Percentiles rank a stretch among this genome's conserved stretches.
Evolutionary conservation across 1,140 invertebrate species (phyloP).

Genomic region (Lucilia cuprina): DNA sequence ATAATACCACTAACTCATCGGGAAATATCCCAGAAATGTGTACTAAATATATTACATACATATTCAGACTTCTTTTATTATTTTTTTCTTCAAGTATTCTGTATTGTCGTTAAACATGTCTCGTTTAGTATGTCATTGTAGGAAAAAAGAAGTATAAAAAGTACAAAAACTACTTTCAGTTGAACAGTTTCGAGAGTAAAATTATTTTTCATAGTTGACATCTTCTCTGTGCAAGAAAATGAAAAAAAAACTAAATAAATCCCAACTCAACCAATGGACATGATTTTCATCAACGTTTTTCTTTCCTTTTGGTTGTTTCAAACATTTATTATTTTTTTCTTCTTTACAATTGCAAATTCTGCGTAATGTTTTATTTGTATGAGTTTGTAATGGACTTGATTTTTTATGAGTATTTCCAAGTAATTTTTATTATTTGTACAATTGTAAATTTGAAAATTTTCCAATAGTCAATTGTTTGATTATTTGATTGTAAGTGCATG

Average conservation of each 20-base stretch:
- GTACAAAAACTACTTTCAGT: slow-evolving; percentile 37
- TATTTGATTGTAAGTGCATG: neutral
- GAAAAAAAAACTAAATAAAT: neutral
- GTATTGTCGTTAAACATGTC: neutral
- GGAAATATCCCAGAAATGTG: neutral
- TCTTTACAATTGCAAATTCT: neutral
- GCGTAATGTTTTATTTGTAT: neutral
- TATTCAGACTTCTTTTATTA: neutral
- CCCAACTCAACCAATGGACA: neutral
- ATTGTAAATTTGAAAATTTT: neutral
- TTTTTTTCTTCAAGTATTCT: neutral
- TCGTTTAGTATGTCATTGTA: slow-evolving; percentile 33
- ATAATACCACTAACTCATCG: too few relatives aligned
- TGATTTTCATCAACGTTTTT: neutral
- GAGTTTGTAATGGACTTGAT: neutral
- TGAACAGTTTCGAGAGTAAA: slow-evolving; percentile 38
- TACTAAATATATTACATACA: neutral
- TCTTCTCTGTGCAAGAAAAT: slow-evolving; percentile 5
- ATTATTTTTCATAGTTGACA: slow-evolving; percentile 23
- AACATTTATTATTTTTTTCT: neutral
- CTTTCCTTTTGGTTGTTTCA: neutral
- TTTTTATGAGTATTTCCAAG: neutral
- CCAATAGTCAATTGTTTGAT: neutral
- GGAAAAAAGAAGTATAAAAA: neutral
- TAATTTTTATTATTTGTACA: neutral